These are phyloP conservation scores for Lepilemur ruficaudatus DNA, from an alignment of 2,797 vertebrate species.

Conservation along the genomic window DNA sequence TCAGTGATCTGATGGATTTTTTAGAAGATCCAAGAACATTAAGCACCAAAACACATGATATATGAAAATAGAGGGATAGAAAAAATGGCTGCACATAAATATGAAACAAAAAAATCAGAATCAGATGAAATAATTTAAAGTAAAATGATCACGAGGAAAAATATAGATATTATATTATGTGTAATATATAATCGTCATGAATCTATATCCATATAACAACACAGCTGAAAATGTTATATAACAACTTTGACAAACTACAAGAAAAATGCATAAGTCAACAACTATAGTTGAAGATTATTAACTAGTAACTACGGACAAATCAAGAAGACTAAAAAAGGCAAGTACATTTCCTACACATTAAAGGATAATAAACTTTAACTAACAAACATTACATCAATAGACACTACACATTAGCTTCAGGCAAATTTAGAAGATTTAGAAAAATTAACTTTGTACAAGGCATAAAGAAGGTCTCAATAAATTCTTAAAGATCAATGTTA, in stretches of 20 bases:
- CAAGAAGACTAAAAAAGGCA: not conserved
- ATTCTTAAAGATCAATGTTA: not conserved
- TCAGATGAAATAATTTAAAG: slow-evolving; percentile 3
- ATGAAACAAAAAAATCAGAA: not conserved
- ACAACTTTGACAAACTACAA: not conserved
- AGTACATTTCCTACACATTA: not conserved
- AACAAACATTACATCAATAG: not conserved
- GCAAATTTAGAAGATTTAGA: not conserved
- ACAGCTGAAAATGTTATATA: not conserved
- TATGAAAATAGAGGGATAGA: not conserved
- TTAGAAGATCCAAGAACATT: not conserved
- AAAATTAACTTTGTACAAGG: not conserved
- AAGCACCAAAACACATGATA: not conserved
- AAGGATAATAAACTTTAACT: not conserved
- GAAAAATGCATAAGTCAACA: not conserved
- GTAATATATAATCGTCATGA: not conserved
- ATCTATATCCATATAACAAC: not conserved
- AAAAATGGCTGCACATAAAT: not conserved
- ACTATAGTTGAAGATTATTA: not conserved
- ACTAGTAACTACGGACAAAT: not conserved
- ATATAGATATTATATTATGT: not conserved
- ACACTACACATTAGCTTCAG: not conserved
- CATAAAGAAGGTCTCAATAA: not conserved
- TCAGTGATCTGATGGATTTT: not conserved
- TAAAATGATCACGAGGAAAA: not conserved